Evolutionary conservation across 2,888 invertebrate species (phyloP).

Genomic region (Trisateles emortualis): DNA sequence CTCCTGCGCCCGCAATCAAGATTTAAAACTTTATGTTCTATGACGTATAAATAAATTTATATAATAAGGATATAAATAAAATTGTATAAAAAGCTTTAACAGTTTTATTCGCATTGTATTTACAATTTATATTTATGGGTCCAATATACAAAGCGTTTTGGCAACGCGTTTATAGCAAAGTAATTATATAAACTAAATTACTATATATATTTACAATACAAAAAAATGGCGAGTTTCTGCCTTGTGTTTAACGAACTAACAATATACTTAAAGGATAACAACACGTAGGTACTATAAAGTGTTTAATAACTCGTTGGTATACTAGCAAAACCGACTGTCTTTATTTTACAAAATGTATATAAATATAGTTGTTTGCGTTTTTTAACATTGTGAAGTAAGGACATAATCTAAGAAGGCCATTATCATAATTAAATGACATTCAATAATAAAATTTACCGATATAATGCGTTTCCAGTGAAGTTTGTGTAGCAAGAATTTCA

Average conservation of each 20-base stretch:
- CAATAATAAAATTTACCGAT: no score
- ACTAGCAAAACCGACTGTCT: neutral
- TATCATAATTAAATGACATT: no score
- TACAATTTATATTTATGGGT: slow-evolving; percentile 42
- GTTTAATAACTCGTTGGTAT: neutral
- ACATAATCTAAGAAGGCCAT: no score
- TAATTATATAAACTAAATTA: slow-evolving; percentile 20
- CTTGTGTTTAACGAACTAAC: neutral
- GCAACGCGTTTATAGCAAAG: slow-evolving; percentile 38
- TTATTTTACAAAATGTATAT: neutral
- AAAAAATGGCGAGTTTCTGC: slow-evolving; percentile 18
- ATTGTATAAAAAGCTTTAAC: slow-evolving; percentile 34
- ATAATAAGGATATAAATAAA: slow-evolving; percentile 25
- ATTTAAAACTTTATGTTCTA: neutral
- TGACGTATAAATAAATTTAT: neutral
- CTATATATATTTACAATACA: slow-evolving; percentile 33
- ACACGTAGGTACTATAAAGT: neutral
- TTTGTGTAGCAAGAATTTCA: no score
- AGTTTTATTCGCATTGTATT: slow-evolving; percentile 46
- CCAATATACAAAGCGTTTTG: slow-evolving; percentile 39
- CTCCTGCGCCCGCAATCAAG: neutral
- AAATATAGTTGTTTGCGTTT: no score
- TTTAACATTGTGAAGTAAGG: no score
- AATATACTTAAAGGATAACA: neutral
- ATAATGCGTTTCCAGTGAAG: no score